Conservation (phyloP, 2,888 invertebrate genomes). For the Lasius fuliginosus region DNA sequence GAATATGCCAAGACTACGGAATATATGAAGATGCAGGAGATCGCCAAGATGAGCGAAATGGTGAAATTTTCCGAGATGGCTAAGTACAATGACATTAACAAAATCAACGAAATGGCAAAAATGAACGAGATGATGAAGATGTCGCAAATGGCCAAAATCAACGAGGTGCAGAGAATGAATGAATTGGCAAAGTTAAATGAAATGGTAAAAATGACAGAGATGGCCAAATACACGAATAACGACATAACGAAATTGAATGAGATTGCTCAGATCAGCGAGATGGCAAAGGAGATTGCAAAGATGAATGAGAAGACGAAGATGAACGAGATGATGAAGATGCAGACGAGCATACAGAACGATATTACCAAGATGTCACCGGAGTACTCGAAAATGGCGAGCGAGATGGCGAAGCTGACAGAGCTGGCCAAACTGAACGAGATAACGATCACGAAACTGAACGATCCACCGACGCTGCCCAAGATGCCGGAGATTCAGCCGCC, state of each 20-base stretch:
- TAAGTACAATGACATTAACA: constrained; percentile 83
- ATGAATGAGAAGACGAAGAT: constrained; percentile 85
- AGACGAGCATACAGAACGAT: constrained; percentile 84
- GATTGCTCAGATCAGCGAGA: constrained; percentile 85
- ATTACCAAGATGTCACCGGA: constrained; percentile 83
- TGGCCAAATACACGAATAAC: constrained; percentile 84
- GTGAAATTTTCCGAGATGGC: constrained; percentile 85
- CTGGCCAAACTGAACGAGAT: constrained; percentile 85
- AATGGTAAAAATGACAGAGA: constrained; percentile 85
- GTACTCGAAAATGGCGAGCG: constrained; percentile 84
- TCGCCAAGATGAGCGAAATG: constrained; percentile 85
- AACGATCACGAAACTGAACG: constrained; percentile 85
- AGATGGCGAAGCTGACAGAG: constrained; percentile 85
- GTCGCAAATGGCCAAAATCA: constrained; percentile 84
- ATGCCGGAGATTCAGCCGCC: constrained; percentile 62
- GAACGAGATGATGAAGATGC: constrained; percentile 85
- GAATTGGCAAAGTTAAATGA: constrained; percentile 85
- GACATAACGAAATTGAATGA: constrained; percentile 82
- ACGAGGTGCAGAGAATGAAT: constrained; percentile 84
- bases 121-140: constrained; percentile 84
- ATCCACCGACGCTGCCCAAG: constrained; percentile 78
- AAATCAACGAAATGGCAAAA: constrained; percentile 83
- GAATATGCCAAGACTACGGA: constrained; percentile 84
- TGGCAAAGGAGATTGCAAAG: constrained; percentile 85
- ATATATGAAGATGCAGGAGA: constrained; percentile 85